Conservation (phyloP, 2,113 vertebrate genomes). For the Microtus montanus region DNA sequence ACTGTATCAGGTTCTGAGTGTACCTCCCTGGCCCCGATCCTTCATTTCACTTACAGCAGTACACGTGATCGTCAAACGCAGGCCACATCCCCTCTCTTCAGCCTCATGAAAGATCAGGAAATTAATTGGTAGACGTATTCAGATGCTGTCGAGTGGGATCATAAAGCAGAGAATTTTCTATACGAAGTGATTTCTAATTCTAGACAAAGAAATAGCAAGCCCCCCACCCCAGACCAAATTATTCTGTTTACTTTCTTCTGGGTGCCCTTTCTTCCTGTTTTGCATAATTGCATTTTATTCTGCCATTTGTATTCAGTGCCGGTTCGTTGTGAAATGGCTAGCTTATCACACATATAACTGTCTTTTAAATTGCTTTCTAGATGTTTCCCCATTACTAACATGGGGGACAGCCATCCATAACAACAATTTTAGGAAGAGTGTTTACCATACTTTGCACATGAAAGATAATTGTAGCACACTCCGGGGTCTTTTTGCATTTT, state of each 20-base stretch:
- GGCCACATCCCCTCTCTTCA: not conserved
- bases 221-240: not conserved
- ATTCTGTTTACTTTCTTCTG: conserved; percentile 64
- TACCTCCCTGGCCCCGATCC: not conserved
- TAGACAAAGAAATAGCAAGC: not conserved
- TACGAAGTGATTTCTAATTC: not conserved
- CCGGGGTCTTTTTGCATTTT: not conserved
- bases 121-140: not conserved
- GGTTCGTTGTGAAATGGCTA: not conserved
- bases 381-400: conserved; percentile 1
- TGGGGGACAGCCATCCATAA: not conserved
- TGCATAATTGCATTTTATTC: conserved; percentile 20
- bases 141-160: not conserved
- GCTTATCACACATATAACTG: not conserved
- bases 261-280: conserved; percentile 55
- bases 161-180: not conserved
- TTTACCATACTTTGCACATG: conserved; percentile 7
- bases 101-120: not conserved
- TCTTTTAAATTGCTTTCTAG: conserved; percentile 52
- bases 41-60: not conserved
- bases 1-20: not conserved
- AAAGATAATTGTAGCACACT: not conserved
- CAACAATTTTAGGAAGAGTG: conserved; percentile 2
- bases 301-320: not conserved
- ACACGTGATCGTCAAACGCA: not conserved